phyloP scores from a whole-genome alignment of 2,888 invertebrate genomes.

The Drosophila mercatorum region DNA sequence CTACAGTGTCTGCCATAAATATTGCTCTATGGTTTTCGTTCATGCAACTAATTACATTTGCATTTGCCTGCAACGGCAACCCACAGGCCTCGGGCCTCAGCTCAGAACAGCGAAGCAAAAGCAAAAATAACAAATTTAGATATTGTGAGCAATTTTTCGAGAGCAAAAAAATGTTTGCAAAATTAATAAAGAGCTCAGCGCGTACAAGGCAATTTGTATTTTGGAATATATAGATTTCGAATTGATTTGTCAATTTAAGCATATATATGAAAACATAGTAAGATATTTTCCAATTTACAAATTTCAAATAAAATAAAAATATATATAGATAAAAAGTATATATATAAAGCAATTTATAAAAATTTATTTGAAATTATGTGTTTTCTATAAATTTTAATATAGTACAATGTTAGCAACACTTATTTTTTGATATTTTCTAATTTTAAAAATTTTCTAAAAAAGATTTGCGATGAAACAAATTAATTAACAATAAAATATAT shows the following conservation, averaged over 20 bases:
- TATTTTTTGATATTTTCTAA: no score
- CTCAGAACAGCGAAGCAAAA: not conserved
- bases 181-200: constrained; percentile 4
- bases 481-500: no score
- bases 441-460: no score
- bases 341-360: no score
- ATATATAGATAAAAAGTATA: no score
- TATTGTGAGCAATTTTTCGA: not conserved
- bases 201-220: not conserved
- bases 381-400: no score
- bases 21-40: constrained; percentile 75
- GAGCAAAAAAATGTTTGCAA: not conserved
- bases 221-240: not conserved
- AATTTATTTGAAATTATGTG: no score
- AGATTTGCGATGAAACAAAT: no score
- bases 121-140: constrained; percentile 2
- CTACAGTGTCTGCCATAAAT: constrained; percentile 75
- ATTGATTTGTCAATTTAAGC: not conserved
- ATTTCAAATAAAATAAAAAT: no score
- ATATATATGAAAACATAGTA: not conserved
- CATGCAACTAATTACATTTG: constrained; percentile 80
- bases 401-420: no score
- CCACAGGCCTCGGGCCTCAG: not conserved
- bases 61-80: constrained; percentile 44
- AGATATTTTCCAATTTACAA: no score